A percentile compares a stretch with the other conserved stretches of the same genome.
Evolutionary conservation across 2,888 invertebrate genomes (phyloP).

Genomic region (Hemithea aestivaria): DNA sequence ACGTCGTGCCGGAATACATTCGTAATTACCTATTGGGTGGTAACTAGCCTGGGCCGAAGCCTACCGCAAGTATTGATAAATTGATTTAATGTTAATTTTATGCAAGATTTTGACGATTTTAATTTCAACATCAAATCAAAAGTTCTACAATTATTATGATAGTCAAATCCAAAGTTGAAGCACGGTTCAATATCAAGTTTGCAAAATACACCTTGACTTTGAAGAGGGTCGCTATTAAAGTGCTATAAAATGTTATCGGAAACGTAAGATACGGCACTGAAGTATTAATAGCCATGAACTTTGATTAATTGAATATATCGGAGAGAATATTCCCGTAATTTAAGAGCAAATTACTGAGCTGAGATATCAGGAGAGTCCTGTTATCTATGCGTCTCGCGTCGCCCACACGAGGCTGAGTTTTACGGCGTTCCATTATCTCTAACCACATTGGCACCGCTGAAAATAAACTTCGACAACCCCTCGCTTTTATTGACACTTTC

Average conservation of each 20-base stretch:
- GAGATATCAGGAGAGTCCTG: conserved; percentile 50
- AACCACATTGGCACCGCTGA: conserved; percentile 57
- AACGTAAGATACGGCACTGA: too few relatives aligned
- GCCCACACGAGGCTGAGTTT: conserved; percentile 63
- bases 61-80: too few relatives aligned
- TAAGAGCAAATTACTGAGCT: conserved; percentile 65
- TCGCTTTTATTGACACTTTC: conserved; percentile 39
- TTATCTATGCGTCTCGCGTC: conserved; percentile 51
- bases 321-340: background rate
- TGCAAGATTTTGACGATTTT: too few relatives aligned
- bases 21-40: too few relatives aligned
- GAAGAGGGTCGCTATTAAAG: conserved; percentile 10
- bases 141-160: too few relatives aligned
- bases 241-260: too few relatives aligned
- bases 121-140: too few relatives aligned
- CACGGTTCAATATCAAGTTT: too few relatives aligned
- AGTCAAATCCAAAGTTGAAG: too few relatives aligned
- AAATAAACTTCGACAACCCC: conserved; percentile 57
- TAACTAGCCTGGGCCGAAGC: too few relatives aligned
- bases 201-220: conserved; percentile 11
- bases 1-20: too few relatives aligned
- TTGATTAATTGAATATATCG: conserved; percentile 3
- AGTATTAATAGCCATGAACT: conserved; percentile 5
- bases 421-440: conserved; percentile 63
- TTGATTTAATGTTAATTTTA: too few relatives aligned